phyloP scores from a whole-genome alignment of 53 echinoderm and acorn worm genomes.

The Temnopleurus reevesii region DNA sequence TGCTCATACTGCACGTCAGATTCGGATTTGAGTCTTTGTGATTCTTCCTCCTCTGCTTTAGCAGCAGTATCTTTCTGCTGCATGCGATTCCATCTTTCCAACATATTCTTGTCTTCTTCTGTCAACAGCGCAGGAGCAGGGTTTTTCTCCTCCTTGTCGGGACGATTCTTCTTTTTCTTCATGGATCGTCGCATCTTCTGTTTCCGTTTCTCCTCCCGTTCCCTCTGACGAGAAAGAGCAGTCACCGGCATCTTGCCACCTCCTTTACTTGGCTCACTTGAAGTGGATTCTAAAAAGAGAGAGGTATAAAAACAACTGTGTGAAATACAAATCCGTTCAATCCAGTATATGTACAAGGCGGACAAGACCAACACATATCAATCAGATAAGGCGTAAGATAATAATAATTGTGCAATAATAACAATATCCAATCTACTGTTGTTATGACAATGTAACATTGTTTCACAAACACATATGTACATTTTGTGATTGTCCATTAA shows the following conservation, averaged over 20 bases:
- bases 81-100: conserved; percentile 86
- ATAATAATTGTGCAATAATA: no score
- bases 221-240: conserved; percentile 83
- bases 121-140: conserved; percentile 66
- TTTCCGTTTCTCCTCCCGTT: conserved; percentile 74
- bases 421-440: no score
- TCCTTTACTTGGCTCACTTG: conserved; percentile 59
- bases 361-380: no score
- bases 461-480: no score
- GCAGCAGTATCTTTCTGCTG: conserved; percentile 31
- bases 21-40: background rate
- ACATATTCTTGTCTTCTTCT: conserved; percentile 79
- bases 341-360: no score
- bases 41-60: background rate
- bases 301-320: background rate
- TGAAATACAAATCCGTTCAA: background rate
- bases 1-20: background rate
- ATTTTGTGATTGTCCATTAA: no score
- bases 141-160: conserved; percentile 41
- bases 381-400: no score
- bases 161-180: conserved; percentile 36
- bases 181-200: conserved; percentile 41
- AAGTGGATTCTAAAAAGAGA: conserved; percentile 55
- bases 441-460: no score
- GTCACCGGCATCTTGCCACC: conserved; percentile 83